Percentiles rank a stretch among this genome's conserved stretches.
Conservation (phyloP, 2,888 invertebrate species). For the Rhopalosiphum nymphaeae region DNA sequence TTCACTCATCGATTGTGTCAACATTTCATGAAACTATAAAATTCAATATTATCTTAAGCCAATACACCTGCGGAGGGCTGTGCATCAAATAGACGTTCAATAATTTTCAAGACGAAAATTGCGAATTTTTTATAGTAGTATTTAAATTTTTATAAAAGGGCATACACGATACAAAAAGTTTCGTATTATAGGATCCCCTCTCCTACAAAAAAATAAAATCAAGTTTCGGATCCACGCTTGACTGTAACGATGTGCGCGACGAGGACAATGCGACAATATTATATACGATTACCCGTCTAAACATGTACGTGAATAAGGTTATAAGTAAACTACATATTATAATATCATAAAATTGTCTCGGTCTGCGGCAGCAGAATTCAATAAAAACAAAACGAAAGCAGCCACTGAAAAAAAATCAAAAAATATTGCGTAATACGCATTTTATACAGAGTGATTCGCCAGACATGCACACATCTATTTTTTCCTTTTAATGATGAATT, state of each 20-base stretch:
- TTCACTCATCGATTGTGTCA: background rate
- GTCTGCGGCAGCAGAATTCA: background rate
- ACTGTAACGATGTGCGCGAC: background rate
- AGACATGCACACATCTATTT: no score
- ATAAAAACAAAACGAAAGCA: constrained; percentile 5
- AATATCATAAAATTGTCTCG: background rate
- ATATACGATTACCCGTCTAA: background rate
- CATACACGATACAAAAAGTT: background rate
- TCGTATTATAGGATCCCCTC: background rate
- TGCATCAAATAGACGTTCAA: background rate
- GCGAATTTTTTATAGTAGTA: background rate
- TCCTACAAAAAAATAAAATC: background rate
- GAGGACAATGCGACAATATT: constrained; percentile 9
- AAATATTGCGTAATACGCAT: background rate
- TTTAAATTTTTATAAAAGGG: background rate
- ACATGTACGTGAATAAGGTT: background rate
- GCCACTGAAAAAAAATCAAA: background rate
- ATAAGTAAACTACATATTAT: background rate
- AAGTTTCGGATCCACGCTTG: no score
- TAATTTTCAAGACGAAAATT: background rate
- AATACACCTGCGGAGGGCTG: background rate
- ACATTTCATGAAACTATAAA: background rate
- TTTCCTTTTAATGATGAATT: no score
- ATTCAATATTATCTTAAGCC: background rate
- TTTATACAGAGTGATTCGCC: background rate